phyloP scores from a whole-genome alignment of 2,888 invertebrate species.

The Heliconius ethilla region DNA sequence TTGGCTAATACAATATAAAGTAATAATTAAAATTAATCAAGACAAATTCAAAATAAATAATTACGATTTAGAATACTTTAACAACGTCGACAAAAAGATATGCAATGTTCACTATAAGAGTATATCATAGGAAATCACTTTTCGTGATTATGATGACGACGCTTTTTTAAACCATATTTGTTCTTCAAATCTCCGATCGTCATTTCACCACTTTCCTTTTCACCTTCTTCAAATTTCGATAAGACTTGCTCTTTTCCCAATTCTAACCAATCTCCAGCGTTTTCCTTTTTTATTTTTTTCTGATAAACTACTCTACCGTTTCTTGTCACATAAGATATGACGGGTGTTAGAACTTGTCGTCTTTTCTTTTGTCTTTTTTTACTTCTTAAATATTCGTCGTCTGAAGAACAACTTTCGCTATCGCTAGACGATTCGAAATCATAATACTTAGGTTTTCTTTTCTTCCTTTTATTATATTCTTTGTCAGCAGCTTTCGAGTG shows the following conservation, averaged over 20 bases:
- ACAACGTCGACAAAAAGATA: neutral
- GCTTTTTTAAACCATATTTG: conserved; percentile 43
- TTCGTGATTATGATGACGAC: conserved; percentile 40
- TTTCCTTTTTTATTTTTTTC: conserved; percentile 69
- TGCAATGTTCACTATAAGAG: neutral
- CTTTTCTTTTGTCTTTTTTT: conserved; percentile 42
- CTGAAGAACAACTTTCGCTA: conserved; percentile 44
- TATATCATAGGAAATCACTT: neutral
- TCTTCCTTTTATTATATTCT: conserved; percentile 47
- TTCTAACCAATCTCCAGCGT: conserved; percentile 68
- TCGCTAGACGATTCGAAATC: conserved; percentile 41
- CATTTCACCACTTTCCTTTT: conserved; percentile 48
- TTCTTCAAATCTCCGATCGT: conserved; percentile 45
- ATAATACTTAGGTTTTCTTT: conserved; percentile 47
- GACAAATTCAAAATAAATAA: neutral
- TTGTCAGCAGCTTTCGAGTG: conserved; percentile 55
- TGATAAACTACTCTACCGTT: conserved; percentile 71
- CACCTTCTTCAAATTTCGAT: conserved; percentile 37
- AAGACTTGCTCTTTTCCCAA: conserved; percentile 49
- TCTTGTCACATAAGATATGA: conserved; percentile 71
- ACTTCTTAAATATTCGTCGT: conserved; percentile 43
- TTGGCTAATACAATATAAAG: neutral
- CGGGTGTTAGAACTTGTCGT: conserved; percentile 66
- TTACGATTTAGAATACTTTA: neutral
- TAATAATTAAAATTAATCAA: neutral